Conservation (phyloP, 2,113 vertebrate genomes). For the Octodon degus region DNA sequence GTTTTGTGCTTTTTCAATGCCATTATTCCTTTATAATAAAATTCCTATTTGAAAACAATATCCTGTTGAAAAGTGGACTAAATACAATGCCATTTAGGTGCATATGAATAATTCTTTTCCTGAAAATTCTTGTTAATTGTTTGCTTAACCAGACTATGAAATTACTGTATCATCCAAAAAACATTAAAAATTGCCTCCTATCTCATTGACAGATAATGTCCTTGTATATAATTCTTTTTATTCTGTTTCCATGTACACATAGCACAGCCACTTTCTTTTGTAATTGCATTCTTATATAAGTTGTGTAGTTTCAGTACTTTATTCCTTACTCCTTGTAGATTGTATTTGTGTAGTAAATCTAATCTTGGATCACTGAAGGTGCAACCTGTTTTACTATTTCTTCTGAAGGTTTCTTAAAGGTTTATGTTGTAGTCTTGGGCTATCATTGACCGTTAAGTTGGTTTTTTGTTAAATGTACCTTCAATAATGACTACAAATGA, state of each 20-base stretch:
- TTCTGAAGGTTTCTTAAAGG: slow-evolving; percentile 79
- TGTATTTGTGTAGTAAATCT: slow-evolving; percentile 47
- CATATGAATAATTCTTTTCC: not conserved
- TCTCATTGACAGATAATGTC: not conserved
- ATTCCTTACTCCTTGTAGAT: not conserved
- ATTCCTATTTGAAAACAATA: slow-evolving; percentile 62
- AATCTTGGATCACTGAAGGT: slow-evolving; percentile 53
- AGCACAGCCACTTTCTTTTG: slow-evolving; percentile 3
- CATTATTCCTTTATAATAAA: not conserved
- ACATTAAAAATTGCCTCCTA: not conserved
- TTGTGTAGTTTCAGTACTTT: slow-evolving; percentile 31
- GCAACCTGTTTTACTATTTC: slow-evolving; percentile 74
- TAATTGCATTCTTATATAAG: slow-evolving; percentile 23
- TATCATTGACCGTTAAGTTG: slow-evolving; percentile 79
- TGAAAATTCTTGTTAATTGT: not conserved
- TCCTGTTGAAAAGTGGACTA: slow-evolving; percentile 4
- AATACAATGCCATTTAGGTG: not conserved
- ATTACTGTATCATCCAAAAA: not conserved
- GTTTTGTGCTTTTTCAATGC: slow-evolving; percentile 22
- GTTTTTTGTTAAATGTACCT: slow-evolving; percentile 80
- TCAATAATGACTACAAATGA: slow-evolving; percentile 80
- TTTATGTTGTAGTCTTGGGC: slow-evolving; percentile 76
- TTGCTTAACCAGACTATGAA: not conserved
- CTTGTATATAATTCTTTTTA: not conserved
- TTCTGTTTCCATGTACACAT: not conserved